Base-by-base conservation (phyloP, 2,797 vertebrate species). In the Halcyon badia region DNA sequence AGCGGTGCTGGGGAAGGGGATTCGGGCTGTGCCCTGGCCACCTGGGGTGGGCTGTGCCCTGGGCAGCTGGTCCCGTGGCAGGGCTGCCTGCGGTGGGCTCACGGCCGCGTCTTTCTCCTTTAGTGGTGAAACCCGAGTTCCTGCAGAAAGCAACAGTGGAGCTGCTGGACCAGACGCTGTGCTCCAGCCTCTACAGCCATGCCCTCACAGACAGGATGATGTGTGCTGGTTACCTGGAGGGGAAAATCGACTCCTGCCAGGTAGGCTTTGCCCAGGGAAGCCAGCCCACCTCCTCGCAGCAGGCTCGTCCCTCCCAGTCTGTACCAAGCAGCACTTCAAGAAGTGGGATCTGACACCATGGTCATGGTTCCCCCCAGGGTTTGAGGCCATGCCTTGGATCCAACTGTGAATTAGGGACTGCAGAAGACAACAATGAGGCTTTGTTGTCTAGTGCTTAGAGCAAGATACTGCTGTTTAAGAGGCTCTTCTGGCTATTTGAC, bases 201-300 rank as follows among this genome's bases (percentile, higher is more conserved):
- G 96, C 95, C 0, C 96, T 99, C 80, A 99, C 99, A 0, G 97
- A 98, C 61, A 98, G 98, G 97, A 99, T 99, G 99, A 71, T 99
- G 97, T 99, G 99, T 37, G 99, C 99, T 0, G 99, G 99, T 58
- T 99, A 99, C 95, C 98, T 99, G 97, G 99, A 99, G 39, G 99
- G 99, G 78, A 99, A 99, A 62, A 98, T 99, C 33, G 99, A 99
- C 96, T 99, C 99, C 28, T 99, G 99, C 96, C 99, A 99, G 99
- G 99, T 99, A 94, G 90, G 94, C 39, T 37, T 69, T 82, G n/a
- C 66, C 54, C 58, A 42, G 62, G 72, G 69, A 61, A 70, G 54
- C 57, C 0, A 0, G n/a, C 28, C 71, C 19, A 25, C 21, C 14
- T 57, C 56, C 37, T 26, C 0, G 0, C 17, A 6, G 0, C 9